These are phyloP conservation scores for Oncopeltus fasciatus DNA, from an alignment of 1,140 invertebrate genomes.

Conservation along the genomic window DNA sequence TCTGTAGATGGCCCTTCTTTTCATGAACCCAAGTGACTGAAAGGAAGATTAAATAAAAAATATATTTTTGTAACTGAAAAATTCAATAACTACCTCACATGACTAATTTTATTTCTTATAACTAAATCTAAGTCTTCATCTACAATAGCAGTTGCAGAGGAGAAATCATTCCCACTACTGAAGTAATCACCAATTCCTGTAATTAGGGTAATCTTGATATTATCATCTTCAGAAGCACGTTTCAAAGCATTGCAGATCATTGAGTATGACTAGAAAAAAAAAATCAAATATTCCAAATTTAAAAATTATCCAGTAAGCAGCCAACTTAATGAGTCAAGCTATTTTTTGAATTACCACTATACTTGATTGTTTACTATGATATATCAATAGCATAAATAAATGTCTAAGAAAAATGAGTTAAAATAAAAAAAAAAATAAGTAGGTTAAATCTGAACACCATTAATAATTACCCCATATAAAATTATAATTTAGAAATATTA, in stretches of 20 bases:
- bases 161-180: conserved; percentile 79
- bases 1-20: too few species aligned
- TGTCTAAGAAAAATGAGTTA: background rate
- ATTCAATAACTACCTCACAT: background rate
- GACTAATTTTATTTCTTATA: background rate
- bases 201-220: conserved; percentile 46
- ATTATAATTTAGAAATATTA: too few species aligned
- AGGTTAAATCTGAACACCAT: background rate
- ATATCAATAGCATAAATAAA: background rate
- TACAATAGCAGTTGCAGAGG: conserved; percentile 31
- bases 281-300: background rate
- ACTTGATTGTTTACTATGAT: background rate
- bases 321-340: background rate
- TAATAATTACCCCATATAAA: too few species aligned
- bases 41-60: too few species aligned
- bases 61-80: too few species aligned
- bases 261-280: conserved; percentile 45
- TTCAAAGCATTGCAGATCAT: conserved; percentile 46
- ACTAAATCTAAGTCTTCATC: conserved; percentile 25
- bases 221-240: conserved; percentile 47
- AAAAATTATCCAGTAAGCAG: background rate
- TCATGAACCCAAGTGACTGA: too few species aligned
- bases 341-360: background rate
- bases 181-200: conserved; percentile 69
- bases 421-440: background rate